These are phyloP conservation scores for Seriola quinqueradiata DNA, from an alignment of 2,113 vertebrate species.

Conservation along the genomic window DNA sequence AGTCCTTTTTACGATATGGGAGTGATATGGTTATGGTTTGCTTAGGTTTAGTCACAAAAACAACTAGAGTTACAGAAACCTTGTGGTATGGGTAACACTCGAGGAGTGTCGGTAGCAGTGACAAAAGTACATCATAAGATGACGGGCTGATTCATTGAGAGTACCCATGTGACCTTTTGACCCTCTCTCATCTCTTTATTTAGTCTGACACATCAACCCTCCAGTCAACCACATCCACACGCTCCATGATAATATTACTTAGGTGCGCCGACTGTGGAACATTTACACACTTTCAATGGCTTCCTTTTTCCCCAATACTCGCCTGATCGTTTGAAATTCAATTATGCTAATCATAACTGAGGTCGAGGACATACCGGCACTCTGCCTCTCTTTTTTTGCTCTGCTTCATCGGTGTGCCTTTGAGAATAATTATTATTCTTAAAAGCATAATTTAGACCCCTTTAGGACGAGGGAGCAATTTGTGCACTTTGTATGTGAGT, in stretches of 20 bases:
- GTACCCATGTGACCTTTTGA: constrained; percentile 34
- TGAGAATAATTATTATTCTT: constrained; percentile 81
- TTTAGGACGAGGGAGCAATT: constrained; percentile 51
- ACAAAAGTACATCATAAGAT: not conserved
- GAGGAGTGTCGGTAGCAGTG: not conserved
- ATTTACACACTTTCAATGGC: constrained; percentile 65
- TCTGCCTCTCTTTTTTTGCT: constrained; percentile 54
- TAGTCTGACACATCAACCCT: constrained; percentile 41
- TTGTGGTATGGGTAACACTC: not conserved
- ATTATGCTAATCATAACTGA: constrained; percentile 79
- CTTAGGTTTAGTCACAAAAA: not conserved
- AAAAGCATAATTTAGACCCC: constrained; percentile 74
- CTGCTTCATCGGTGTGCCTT: constrained; percentile 56
- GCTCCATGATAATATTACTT: constrained; percentile 38
- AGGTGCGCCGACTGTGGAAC: constrained; percentile 46
- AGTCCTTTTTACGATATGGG: not conserved
- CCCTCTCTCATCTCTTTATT: constrained; percentile 48
- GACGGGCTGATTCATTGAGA: constrained; percentile 4
- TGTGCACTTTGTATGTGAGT: constrained; percentile 39
- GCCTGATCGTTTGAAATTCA: constrained; percentile 82
- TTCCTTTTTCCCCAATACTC: constrained; percentile 68
- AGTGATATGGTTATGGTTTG: not conserved
- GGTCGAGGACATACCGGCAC: constrained; percentile 68
- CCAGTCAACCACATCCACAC: constrained; percentile 37
- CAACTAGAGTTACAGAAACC: not conserved